Evolutionary conservation across 1,140 invertebrate species (phyloP).

Genomic region (Drosophila pallidifrons): DNA sequence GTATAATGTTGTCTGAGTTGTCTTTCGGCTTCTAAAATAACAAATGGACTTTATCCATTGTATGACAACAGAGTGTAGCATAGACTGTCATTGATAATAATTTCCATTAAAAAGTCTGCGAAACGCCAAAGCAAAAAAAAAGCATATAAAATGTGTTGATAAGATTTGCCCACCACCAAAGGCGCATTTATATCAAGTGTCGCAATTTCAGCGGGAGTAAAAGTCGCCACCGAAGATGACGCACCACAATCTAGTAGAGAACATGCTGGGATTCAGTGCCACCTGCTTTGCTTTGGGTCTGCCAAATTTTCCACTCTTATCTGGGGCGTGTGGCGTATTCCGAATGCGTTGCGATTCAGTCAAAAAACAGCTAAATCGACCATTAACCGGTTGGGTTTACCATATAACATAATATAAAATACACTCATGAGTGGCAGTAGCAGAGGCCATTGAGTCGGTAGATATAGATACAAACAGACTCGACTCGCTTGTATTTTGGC

Average conservation of each 20-base stretch:
- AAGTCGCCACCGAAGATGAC: constrained; percentile 24
- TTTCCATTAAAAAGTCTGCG: constrained; percentile 32
- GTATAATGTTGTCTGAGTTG: background rate
- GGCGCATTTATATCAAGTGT: constrained; percentile 53
- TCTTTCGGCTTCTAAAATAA: background rate
- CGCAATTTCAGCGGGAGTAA: constrained; percentile 21
- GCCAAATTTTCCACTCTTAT: constrained; percentile 70
- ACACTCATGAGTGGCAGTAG: constrained; percentile 6
- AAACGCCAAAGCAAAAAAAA: constrained; percentile 29
- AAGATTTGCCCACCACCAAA: constrained; percentile 54
- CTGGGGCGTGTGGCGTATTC: constrained; percentile 54
- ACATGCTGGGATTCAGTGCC: background rate
- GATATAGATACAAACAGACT: constrained; percentile 14
- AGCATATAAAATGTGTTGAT: constrained; percentile 31
- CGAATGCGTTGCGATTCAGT: constrained; percentile 45
- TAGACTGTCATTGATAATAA: constrained; percentile 50
- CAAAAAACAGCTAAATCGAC: constrained; percentile 74
- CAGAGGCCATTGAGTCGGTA: constrained; percentile 31
- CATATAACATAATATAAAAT: constrained; percentile 17
- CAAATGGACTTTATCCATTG: no score
- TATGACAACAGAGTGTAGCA: background rate
- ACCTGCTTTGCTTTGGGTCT: constrained; percentile 37
- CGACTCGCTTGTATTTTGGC: constrained; percentile 4
- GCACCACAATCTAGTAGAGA: constrained; percentile 5
- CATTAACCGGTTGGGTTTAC: constrained; percentile 68